phyloP scores from a whole-genome alignment of 1,140 invertebrate species.

The Lasioglossum baleicum region DNA sequence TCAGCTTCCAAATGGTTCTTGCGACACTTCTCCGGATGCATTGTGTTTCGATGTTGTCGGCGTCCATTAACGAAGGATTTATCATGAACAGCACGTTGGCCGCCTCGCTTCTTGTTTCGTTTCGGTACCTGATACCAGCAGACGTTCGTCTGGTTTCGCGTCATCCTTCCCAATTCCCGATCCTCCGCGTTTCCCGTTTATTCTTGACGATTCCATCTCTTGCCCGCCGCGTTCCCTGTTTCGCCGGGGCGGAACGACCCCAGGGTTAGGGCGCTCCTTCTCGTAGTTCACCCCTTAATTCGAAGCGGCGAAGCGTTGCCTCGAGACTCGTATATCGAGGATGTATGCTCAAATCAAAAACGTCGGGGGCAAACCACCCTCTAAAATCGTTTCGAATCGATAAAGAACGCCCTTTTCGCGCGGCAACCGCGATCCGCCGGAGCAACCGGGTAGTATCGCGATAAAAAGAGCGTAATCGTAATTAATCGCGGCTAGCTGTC shows the following conservation, averaged over 20 bases:
- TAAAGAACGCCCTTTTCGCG: conserved; percentile 67
- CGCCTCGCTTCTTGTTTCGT: not conserved
- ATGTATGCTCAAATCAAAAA: conserved; percentile 74
- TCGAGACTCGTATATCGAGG: conserved; percentile 71
- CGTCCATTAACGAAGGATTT: too few species aligned
- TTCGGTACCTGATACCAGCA: not conserved
- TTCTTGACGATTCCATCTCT: conserved; percentile 19
- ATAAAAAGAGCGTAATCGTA: conserved; percentile 26
- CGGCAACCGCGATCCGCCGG: conserved; percentile 20
- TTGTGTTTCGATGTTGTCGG: too few species aligned
- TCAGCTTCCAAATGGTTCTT: too few species aligned
- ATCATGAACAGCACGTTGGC: too few species aligned
- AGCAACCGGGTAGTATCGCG: not conserved
- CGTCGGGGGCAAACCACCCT: conserved; percentile 73
- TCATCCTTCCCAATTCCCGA: conserved; percentile 14
- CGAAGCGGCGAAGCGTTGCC: conserved; percentile 74
- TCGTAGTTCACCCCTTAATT: conserved; percentile 71
- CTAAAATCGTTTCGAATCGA: conserved; percentile 77
- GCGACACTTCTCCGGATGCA: too few species aligned
- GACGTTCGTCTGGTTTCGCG: not conserved
- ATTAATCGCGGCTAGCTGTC: conserved; percentile 26
- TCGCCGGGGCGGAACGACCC: conserved; percentile 55
- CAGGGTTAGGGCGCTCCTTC: conserved; percentile 61
- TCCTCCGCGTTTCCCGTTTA: conserved; percentile 14
- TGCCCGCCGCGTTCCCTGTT: conserved; percentile 24